phyloP scores from a whole-genome alignment of 2,113 vertebrate species.

The Plecturocebus donacophilus region DNA sequence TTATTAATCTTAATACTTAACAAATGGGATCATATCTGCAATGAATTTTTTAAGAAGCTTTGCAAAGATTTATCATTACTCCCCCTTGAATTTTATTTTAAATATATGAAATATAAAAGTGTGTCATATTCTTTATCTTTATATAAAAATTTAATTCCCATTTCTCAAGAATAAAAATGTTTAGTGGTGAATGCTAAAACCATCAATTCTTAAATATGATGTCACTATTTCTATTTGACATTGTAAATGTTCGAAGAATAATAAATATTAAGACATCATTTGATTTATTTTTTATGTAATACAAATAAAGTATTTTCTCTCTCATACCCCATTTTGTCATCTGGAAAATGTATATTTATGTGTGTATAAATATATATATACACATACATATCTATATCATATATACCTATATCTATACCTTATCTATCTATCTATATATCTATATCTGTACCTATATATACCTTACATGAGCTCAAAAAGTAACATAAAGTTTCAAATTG shows the following conservation, averaged over 20 bases:
- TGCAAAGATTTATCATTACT: not conserved
- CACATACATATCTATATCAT: not conserved
- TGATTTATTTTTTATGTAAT: not conserved
- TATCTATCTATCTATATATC: not conserved
- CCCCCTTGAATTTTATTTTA: not conserved
- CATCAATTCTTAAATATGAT: not conserved
- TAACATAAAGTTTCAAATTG: not conserved
- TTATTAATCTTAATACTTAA: constrained; percentile 57
- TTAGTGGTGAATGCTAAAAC: not conserved
- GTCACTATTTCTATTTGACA: not conserved
- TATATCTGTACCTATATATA: not conserved
- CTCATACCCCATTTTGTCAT: not conserved
- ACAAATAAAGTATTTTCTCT: not conserved
- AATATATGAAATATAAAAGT: not conserved
- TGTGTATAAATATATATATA: not conserved
- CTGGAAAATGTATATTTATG: not conserved
- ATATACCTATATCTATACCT: not conserved
- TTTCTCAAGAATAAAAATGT: constrained; percentile 32
- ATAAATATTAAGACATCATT: not conserved
- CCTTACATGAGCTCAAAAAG: not conserved
- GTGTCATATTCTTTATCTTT: not conserved
- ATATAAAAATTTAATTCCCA: not conserved
- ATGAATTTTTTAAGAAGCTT: constrained; percentile 47
- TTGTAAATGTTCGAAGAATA: no score
- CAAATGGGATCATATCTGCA: constrained; percentile 52